These are phyloP conservation scores for Maccullochella peelii DNA, from an alignment of 2,113 vertebrate species.

Conservation along the genomic window DNA sequence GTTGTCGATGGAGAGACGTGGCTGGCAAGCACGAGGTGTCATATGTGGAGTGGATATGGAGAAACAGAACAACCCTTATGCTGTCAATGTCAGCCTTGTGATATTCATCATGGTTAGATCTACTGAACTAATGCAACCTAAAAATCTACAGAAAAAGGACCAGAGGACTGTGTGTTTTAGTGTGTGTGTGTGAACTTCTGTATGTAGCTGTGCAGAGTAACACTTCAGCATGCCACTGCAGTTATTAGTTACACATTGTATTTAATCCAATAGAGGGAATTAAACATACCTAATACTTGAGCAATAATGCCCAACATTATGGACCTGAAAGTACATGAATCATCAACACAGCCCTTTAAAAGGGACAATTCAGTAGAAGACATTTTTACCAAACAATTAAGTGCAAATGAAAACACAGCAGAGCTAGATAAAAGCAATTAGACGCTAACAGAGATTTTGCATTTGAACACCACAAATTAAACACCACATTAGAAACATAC, in stretches of 20 bases:
- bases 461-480: slow-evolving; percentile 32
- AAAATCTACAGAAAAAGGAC: slow-evolving; percentile 33
- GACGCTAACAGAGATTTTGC: not conserved
- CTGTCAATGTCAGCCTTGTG: slow-evolving; percentile 45
- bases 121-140: slow-evolving; percentile 2
- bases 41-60: slow-evolving; percentile 42
- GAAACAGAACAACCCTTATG: slow-evolving; percentile 55
- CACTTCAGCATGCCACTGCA: slow-evolving; percentile 37
- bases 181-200: not conserved
- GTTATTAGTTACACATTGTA: slow-evolving; percentile 60
- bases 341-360: not conserved
- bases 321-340: slow-evolving; percentile 39
- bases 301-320: slow-evolving; percentile 30
- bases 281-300: slow-evolving; percentile 47
- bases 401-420: slow-evolving; percentile 43
- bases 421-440: slow-evolving; percentile 24
- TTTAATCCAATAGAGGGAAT: slow-evolving; percentile 59
- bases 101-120: slow-evolving; percentile 53
- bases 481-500: slow-evolving; percentile 27
- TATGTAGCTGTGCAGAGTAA: slow-evolving; percentile 2
- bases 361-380: not conserved
- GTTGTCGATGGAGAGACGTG: slow-evolving; percentile 52
- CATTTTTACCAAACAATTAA: slow-evolving; percentile 4
- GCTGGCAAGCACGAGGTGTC: slow-evolving; percentile 54
- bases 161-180: slow-evolving; percentile 22